Base-by-base conservation (phyloP, 2,113 vertebrate genomes). In the Platichthys stellatus region DNA sequence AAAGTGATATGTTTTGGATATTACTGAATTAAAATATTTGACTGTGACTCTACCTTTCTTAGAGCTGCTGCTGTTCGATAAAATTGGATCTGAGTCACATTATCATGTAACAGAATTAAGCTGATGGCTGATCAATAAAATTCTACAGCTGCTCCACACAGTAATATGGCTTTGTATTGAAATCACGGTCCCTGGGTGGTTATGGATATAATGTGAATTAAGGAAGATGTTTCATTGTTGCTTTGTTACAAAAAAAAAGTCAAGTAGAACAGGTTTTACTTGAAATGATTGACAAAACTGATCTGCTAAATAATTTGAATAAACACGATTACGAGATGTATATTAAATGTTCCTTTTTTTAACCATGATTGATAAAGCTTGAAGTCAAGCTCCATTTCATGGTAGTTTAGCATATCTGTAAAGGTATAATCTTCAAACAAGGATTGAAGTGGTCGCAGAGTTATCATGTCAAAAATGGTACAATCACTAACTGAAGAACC, bases 1-100 rank as follows among this genome's bases (percentile, higher is more conserved):
- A 87, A 90, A 91, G 80, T 73, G 47, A 75, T 78, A 24, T 73
- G 71, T 86, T 88, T 86, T 79, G 75, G 73, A 88, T 60, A 57
- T n/a, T 61, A 24, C 38, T 28, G 17, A 31, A 59, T 67, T 69
- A 21, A 51, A 67, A 51, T 13, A 40, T 5, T 38, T 68, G 45
- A 72, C 49, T 69, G 38, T 18, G 64, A 59, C 45, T 24, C 12
- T 12, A 43, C 3, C 40, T 43, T 43, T 13, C 40, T 43, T 13
- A 11, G 40, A 43, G 12, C 40, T 43, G 40, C 40, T 43, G 12
- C 2, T 43, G 40, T 13, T 43, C 6, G 4, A 51, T 51, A 17
- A 51, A 6, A 51, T 20, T 75, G 67, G 62, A 54, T 69, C 9
- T 31, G 4, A 76, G 12, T 63, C 17, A 62, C 6, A 76, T 45